Conservation (phyloP, 2,888 invertebrate genomes). For the Altica lythri region DNA sequence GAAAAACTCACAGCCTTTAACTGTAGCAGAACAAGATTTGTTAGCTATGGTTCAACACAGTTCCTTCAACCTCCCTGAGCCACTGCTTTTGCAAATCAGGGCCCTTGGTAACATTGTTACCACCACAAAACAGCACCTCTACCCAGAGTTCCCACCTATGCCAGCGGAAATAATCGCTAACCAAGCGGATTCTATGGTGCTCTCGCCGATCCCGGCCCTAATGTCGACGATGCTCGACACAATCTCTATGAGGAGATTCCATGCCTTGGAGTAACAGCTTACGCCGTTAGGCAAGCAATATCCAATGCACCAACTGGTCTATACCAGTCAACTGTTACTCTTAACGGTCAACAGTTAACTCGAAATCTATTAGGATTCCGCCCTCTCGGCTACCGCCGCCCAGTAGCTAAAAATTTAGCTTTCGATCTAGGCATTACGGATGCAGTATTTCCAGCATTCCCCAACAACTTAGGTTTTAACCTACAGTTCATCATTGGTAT, state of each 20-base stretch:
- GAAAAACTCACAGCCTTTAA: slow-evolving; percentile 27
- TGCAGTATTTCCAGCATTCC: slow-evolving; percentile 5
- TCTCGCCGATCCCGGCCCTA: background rate
- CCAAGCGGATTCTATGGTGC: slow-evolving; percentile 1
- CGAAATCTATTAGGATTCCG: slow-evolving; percentile 13
- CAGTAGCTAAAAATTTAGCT: slow-evolving; percentile 18
- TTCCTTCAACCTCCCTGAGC: slow-evolving; percentile 3
- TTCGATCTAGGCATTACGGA: slow-evolving; percentile 4
- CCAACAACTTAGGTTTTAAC: slow-evolving; percentile 4
- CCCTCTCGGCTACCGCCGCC: slow-evolving; percentile 9
- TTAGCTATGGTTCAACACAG: slow-evolving; percentile 8
- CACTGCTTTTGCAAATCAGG: background rate
- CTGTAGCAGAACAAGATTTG: slow-evolving; percentile 17
- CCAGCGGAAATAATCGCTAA: background rate
- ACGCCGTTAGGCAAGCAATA: slow-evolving; percentile 19
- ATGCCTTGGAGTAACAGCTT: slow-evolving; percentile 24
- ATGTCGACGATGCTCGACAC: background rate
- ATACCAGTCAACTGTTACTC: slow-evolving; percentile 1
- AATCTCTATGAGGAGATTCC: slow-evolving; percentile 24
- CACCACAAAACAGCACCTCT: slow-evolving; percentile 13
- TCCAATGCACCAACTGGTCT: slow-evolving; percentile 3
- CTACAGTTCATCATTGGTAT: slow-evolving; percentile 12
- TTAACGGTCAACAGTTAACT: background rate
- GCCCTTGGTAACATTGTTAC: slow-evolving; percentile 9
- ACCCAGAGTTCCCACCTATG: slow-evolving; percentile 20